These are phyloP conservation scores for Lutjanus erythropterus DNA, from an alignment of 2,113 vertebrate genomes.

Conservation along the genomic window DNA sequence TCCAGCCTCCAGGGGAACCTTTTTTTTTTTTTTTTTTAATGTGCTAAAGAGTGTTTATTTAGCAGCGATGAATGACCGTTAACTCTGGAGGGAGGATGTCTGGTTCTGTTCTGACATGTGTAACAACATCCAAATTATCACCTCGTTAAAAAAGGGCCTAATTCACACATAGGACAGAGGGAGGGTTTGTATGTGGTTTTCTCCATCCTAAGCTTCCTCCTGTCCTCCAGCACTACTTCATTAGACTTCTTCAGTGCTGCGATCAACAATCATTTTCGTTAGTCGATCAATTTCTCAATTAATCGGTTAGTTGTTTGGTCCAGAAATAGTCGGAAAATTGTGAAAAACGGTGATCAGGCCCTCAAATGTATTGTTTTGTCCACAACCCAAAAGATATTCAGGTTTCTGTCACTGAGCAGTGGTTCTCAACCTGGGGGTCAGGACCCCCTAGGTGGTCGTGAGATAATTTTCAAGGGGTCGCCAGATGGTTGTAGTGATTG, in stretches of 20 bases:
- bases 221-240: not conserved
- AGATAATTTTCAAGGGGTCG: too few relatives aligned
- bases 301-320: too few relatives aligned
- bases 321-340: too few relatives aligned
- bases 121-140: constrained; percentile 75
- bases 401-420: too few relatives aligned
- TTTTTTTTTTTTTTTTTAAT: constrained; percentile 66
- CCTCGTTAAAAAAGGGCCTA: constrained; percentile 69
- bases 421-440: too few relatives aligned
- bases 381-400: too few relatives aligned
- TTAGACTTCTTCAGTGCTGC: constrained; percentile 9
- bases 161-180: constrained; percentile 65
- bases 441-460: too few relatives aligned
- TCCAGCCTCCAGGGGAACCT: constrained; percentile 28
- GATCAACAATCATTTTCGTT: too few relatives aligned
- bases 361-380: too few relatives aligned
- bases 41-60: constrained; percentile 70
- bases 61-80: constrained; percentile 71
- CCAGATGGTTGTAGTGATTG: too few relatives aligned
- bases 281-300: too few relatives aligned
- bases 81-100: constrained; percentile 59
- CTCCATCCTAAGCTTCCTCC: constrained; percentile 19
- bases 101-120: constrained; percentile 67
- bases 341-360: too few relatives aligned
- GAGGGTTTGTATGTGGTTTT: constrained; percentile 34